A percentile compares a stretch with the other conserved stretches of the same genome.
These are phyloP conservation scores for Cryptotermes secundus DNA, from an alignment of 1,140 invertebrate genomes.

Conservation along the genomic window DNA sequence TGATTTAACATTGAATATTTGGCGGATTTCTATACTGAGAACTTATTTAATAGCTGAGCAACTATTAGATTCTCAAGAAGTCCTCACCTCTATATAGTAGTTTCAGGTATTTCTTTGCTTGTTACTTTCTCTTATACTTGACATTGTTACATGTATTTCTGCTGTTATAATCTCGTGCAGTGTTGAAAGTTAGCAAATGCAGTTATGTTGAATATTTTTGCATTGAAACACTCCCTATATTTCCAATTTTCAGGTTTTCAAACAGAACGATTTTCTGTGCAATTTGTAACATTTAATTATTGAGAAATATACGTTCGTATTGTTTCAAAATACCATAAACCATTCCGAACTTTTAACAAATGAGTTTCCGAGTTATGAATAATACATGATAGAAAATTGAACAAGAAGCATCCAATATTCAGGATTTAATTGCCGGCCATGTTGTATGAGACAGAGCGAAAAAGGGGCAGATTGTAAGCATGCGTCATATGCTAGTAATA, in stretches of 20 bases:
- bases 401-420: neutral
- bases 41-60: no score
- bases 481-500: neutral
- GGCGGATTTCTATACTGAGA: no score
- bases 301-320: neutral
- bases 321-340: neutral
- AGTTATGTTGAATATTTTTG: no score
- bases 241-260: neutral
- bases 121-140: no score
- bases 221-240: neutral
- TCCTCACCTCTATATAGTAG: no score
- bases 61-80: no score
- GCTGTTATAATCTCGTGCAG: no score
- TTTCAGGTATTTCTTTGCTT: no score
- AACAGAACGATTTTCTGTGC: neutral
- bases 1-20: no score
- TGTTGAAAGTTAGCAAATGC: no score
- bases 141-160: no score
- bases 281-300: neutral
- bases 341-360: neutral
- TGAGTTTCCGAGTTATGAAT: neutral
- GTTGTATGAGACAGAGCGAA: no score
- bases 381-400: constrained; percentile 6
- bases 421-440: neutral
- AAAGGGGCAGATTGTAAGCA: neutral